Evolutionary conservation across 2,888 invertebrate species (phyloP), one percentile per base, ranked within the genome.

Genomic region (Cosmopolites sordidus): DNA sequence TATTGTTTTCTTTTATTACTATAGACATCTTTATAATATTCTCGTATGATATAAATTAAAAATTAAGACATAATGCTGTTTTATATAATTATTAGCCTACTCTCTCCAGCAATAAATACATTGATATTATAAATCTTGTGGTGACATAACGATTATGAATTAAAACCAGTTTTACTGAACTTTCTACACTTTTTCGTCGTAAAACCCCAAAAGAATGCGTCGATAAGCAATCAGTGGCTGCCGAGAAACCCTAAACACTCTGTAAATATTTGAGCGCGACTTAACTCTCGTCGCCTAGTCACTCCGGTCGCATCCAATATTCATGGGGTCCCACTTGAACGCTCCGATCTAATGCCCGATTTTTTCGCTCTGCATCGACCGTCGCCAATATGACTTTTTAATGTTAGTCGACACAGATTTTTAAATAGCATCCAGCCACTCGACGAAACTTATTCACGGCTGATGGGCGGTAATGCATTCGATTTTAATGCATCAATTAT

Each of bases 181-280:
- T n/a, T n/a, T n/a, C n/a, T n/a, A n/a, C n/a, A n/a, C 12, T 33
- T 12, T 12, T 11, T 11, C 33, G 11, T n/a, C n/a, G 11, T 33
- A 33, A 33, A 33, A 33, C n/a, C 12, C 12, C 3, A 12, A 33
- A 33, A 33, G 33, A 33, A 33, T n/a, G 33, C 33, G 33, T 33
- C 37, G 37, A 42, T 48, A 48, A 48, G 48, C 42, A 48, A 47
- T 47, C 47, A 29, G 33, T 48, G 18, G 15, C 30, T 22, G 5
- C 17, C 47, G 5, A 33, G 33, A 57, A 57, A 53, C 47, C 46
- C 49, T 62, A 64, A 62, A 62, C 59, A 54, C 56, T 60, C 60
- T 51, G 62, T 66, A 64, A 66, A 66, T 65, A 65, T 66, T 66
- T 66, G 62, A 65, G 60, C 51, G 56, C 58, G 59, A 58, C 61